These are phyloP conservation scores for Patella pellucida DNA, from an alignment of 2,888 invertebrate genomes.

Conservation along the genomic window DNA sequence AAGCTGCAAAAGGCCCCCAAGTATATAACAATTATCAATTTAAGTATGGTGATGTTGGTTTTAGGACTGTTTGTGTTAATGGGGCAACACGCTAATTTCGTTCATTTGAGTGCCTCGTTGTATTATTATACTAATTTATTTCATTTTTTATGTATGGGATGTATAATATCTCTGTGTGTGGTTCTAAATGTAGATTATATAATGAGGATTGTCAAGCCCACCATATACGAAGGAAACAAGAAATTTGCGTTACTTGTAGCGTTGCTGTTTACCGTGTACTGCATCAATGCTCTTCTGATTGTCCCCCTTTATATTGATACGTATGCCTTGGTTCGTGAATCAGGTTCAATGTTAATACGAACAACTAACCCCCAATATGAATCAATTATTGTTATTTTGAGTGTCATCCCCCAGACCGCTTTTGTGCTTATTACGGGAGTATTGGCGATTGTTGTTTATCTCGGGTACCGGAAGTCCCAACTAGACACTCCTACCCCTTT, in stretches of 20 bases:
- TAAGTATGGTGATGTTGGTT: not conserved
- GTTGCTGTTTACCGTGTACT: not conserved
- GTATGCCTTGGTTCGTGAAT: not conserved
- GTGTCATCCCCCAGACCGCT: not conserved
- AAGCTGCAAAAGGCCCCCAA: not conserved
- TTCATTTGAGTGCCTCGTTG: not conserved
- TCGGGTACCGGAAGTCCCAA: not conserved
- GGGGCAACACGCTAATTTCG: not conserved
- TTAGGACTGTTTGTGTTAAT: not conserved
- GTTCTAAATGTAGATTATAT: conserved; percentile 3
- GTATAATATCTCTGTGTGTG: not conserved
- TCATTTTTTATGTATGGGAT: not conserved
- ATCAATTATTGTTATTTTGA: not conserved
- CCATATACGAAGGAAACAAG: not conserved
- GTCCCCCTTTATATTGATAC: not conserved
- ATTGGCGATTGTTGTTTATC: not conserved
- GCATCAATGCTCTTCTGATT: not conserved
- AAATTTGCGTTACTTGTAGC: not conserved
- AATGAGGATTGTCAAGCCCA: not conserved
- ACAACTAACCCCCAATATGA: not conserved
- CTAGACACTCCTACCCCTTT: not conserved
- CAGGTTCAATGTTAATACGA: not conserved
- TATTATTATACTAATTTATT: not conserved
- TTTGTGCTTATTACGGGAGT: not conserved
- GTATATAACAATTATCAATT: not conserved